These are phyloP conservation scores for Varanus salvator DNA, from an alignment of 2,113 vertebrate species.

Conservation along the genomic window DNA sequence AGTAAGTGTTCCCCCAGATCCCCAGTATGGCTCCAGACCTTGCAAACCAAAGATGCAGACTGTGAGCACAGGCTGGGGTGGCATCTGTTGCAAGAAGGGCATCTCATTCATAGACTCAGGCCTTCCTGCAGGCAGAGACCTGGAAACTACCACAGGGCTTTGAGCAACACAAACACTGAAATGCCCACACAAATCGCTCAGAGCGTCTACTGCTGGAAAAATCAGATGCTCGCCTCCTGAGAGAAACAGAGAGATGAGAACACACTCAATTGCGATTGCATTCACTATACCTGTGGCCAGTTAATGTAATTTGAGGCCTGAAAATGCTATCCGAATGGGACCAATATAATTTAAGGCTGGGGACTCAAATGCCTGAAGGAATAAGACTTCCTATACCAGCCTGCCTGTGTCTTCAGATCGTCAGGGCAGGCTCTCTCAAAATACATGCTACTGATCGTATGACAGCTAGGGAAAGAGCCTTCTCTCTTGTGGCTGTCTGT, in stretches of 20 bases:
- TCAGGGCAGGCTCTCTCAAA: no score
- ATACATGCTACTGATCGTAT: no score
- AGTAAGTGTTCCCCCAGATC: no score
- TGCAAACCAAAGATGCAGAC: neutral
- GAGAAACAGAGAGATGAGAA: neutral
- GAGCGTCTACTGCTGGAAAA: neutral
- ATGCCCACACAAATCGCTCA: neutral
- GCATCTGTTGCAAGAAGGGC: neutral
- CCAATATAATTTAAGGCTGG: neutral
- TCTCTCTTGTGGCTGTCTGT: no score
- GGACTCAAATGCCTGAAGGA: no score
- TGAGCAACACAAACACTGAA: no score
- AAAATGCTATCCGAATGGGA: neutral
- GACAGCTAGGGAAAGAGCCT: no score
- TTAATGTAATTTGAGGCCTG: neutral
- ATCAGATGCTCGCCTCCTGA: neutral
- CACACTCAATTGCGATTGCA: neutral
- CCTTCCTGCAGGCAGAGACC: neutral
- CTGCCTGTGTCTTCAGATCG: no score
- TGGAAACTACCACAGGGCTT: neutral
- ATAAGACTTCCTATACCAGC: no score
- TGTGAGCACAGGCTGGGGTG: neutral
- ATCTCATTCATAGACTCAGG: neutral
- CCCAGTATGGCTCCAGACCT: neutral
- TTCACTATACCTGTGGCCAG: neutral